A percentile compares a stretch with the other conserved stretches of the same genome.
Evolutionary conservation across 2,888 invertebrate species (phyloP).

Genomic region (Emmelina monodactyla): DNA sequence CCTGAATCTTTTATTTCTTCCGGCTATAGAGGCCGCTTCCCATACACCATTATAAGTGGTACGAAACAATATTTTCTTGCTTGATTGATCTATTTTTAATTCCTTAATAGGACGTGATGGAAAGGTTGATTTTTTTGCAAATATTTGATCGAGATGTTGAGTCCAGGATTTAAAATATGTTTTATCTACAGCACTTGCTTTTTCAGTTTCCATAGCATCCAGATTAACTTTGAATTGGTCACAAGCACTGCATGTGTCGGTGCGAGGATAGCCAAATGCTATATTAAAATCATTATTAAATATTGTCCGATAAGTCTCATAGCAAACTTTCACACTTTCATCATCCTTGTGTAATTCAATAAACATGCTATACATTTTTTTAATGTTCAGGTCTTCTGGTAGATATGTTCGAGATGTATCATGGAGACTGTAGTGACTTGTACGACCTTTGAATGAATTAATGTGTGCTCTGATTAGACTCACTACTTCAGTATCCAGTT

Average conservation of each 20-base stretch:
- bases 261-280: neutral
- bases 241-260: neutral
- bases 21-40: constrained; percentile 7
- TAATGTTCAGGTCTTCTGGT: constrained; percentile 3
- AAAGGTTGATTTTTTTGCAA: constrained; percentile 6
- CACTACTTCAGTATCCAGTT: neutral
- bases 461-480: neutral
- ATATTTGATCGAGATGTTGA: constrained; percentile 5
- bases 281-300: constrained; percentile 1
- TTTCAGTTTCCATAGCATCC: neutral
- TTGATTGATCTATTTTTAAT: constrained; percentile 6
- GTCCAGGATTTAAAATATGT: constrained; percentile 6
- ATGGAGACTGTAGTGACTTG: constrained; percentile 5
- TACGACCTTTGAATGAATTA: neutral
- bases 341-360: neutral
- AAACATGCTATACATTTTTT: neutral
- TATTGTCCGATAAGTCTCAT: neutral
- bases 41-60: constrained; percentile 8
- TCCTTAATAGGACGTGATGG: constrained; percentile 5
- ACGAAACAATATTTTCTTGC: constrained; percentile 2
- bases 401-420: neutral
- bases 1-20: constrained; percentile 6
- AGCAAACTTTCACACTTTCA: neutral
- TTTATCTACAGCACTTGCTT: constrained; percentile 7
- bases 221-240: constrained; percentile 1